phyloP scores from a whole-genome alignment of 64 coral and sea anemone species.

The Stylophora pistillata region DNA sequence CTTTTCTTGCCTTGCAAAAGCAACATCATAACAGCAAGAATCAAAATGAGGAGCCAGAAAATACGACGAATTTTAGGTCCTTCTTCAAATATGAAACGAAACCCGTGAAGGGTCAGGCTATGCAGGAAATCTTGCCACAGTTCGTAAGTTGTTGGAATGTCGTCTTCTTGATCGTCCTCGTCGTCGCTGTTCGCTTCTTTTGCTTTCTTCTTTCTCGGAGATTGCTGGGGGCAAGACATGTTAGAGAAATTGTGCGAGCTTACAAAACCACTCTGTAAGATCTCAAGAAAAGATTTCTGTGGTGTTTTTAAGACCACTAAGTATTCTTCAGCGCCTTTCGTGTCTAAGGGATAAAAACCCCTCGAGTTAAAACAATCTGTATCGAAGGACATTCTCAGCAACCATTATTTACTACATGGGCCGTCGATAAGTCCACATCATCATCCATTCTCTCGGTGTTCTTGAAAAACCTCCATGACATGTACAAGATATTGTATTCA shows the following conservation, averaged over 20 bases:
- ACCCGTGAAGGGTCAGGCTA: conserved; percentile 94
- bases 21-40: conserved; percentile 84
- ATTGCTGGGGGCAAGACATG: conserved; percentile 27
- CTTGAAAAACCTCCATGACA: neutral
- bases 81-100: conserved; percentile 93
- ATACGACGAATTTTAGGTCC: conserved; percentile 82
- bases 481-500: neutral
- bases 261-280: conserved; percentile 22
- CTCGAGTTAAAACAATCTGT: conserved; percentile 15
- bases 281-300: conserved; percentile 13
- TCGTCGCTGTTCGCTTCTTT: conserved; percentile 15
- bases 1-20: conserved; percentile 81
- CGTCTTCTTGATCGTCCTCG: conserved; percentile 38
- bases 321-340: conserved; percentile 6
- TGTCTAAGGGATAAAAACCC: conserved; percentile 22
- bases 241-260: neutral
- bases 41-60: conserved; percentile 83
- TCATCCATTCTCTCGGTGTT: conserved; percentile 17
- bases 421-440: neutral
- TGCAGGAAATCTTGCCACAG: conserved; percentile 95
- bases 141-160: conserved; percentile 49
- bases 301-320: conserved; percentile 19
- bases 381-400: conserved; percentile 24
- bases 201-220: conserved; percentile 36
- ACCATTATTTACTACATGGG: conserved; percentile 17